These are phyloP conservation scores for Suillia variegata DNA, from an alignment of 2,888 invertebrate genomes.

Conservation along the genomic window DNA sequence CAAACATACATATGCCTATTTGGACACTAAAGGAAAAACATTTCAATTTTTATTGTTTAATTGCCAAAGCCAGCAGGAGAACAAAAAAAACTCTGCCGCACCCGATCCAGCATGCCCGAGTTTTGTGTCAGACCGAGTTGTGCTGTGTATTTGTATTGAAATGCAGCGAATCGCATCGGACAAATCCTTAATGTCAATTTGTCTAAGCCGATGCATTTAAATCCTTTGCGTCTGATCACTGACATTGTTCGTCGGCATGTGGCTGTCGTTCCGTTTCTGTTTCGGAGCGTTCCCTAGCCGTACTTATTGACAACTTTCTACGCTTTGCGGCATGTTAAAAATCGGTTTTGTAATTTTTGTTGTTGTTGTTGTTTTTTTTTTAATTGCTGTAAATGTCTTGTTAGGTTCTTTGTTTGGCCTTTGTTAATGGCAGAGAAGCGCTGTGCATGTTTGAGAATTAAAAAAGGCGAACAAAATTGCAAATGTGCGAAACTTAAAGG, in stretches of 20 bases:
- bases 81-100: too few relatives aligned
- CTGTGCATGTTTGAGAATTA: too few relatives aligned
- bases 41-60: conserved; percentile 18
- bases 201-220: conserved; percentile 13
- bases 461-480: too few relatives aligned
- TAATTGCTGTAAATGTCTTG: too few relatives aligned
- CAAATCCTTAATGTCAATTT: conserved; percentile 9
- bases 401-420: too few relatives aligned
- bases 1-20: neutral
- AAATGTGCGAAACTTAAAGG: too few relatives aligned
- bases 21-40: neutral
- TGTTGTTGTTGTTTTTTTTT: too few relatives aligned
- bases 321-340: neutral
- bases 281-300: neutral
- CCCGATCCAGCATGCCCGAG: too few relatives aligned
- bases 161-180: neutral
- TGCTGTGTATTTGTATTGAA: neutral
- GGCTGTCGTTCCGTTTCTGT: neutral
- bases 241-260: neutral
- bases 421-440: too few relatives aligned
- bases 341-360: neutral
- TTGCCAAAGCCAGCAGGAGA: conserved; percentile 5
- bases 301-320: neutral
- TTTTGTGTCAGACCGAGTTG: neutral
- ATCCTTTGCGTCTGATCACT: neutral